Evolutionary conservation across 2,888 invertebrate genomes (phyloP).

Genomic region (Heteropelma amictum): DNA sequence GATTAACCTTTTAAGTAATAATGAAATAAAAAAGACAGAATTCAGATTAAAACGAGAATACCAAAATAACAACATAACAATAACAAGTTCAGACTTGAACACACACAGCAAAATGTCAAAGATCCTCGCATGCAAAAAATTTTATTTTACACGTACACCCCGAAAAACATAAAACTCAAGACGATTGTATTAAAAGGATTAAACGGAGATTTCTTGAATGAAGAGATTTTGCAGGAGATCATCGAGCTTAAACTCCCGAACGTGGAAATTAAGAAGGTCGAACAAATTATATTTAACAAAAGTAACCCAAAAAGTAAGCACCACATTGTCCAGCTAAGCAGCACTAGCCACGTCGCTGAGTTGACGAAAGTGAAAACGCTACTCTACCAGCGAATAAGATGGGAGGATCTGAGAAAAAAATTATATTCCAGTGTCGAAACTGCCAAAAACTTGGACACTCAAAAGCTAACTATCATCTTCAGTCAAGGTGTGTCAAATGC

Average conservation of each 20-base stretch:
- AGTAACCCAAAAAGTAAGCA: neutral
- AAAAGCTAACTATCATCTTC: constrained; percentile 15
- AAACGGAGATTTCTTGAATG: neutral
- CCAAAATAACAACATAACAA: too few relatives aligned
- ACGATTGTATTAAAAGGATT: neutral
- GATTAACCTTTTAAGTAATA: too few relatives aligned
- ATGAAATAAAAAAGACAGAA: too few relatives aligned
- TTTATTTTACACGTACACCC: constrained; percentile 1
- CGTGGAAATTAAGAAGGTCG: neutral
- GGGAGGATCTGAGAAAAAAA: constrained; percentile 25
- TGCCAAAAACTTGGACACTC: constrained; percentile 48
- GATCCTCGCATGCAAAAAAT: too few relatives aligned
- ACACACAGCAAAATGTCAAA: too few relatives aligned
- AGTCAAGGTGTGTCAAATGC: constrained; percentile 38
- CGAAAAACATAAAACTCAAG: neutral
- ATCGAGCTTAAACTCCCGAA: neutral
- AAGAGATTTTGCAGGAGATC: neutral
- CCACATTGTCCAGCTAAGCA: neutral
- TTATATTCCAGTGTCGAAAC: constrained; percentile 38
- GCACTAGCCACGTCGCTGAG: neutral
- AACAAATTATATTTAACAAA: constrained; percentile 9
- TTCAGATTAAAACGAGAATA: too few relatives aligned
- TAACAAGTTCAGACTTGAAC: too few relatives aligned
- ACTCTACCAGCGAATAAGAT: constrained; percentile 15
- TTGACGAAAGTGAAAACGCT: neutral